phyloP scores from a whole-genome alignment of 2,888 invertebrate genomes.

The Apomyelois bistriatella region DNA sequence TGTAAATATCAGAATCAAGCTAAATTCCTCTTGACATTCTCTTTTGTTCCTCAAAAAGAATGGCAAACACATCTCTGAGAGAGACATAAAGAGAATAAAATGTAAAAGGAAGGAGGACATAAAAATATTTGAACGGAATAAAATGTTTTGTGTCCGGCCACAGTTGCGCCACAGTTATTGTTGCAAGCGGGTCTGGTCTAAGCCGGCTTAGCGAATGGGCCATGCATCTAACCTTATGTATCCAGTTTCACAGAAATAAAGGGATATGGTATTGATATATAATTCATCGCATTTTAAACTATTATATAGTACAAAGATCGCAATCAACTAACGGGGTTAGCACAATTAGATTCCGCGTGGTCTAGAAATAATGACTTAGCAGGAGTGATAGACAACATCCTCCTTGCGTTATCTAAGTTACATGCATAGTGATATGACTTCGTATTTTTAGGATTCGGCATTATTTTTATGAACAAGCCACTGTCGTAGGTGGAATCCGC shows the following conservation, averaged over 20 bases:
- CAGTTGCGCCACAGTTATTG: constrained; percentile 5
- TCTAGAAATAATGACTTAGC: no score
- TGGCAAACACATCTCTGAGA: background rate
- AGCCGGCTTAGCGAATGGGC: constrained; percentile 18
- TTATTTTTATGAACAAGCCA: no score
- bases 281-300: no score
- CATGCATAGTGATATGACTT: no score
- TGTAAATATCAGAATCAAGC: background rate
- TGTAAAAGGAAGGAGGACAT: constrained; percentile 1
- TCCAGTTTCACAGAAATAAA: background rate
- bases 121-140: constrained; percentile 10
- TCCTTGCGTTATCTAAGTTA: no score
- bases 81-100: constrained; percentile 1
- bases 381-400: no score
- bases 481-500: no score
- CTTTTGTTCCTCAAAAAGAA: constrained; percentile 1
- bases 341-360: no score
- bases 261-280: background rate
- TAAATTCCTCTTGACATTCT: background rate
- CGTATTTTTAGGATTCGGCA: no score
- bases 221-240: constrained; percentile 9
- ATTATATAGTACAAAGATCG: no score
- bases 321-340: no score
- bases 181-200: constrained; percentile 7
- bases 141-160: constrained; percentile 10